These are phyloP conservation scores for Acronicta leporina DNA, from an alignment of 2,888 invertebrate genomes.

Conservation along the genomic window DNA sequence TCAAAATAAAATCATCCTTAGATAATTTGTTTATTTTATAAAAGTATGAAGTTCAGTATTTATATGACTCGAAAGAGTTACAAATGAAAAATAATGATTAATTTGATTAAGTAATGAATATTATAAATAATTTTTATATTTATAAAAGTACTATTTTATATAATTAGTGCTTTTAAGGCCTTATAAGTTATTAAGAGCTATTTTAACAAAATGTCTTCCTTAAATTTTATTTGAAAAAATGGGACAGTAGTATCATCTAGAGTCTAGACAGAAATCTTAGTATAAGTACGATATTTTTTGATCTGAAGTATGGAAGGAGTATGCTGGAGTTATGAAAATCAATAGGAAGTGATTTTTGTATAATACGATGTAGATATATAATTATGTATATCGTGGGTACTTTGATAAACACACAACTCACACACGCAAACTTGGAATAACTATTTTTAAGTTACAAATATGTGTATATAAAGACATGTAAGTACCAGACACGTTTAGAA, in stretches of 20 bases:
- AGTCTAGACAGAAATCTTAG: slow-evolving; percentile 25
- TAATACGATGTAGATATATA: background rate
- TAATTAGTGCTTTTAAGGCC: too few species aligned
- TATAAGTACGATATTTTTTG: slow-evolving; percentile 55
- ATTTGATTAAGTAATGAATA: too few species aligned
- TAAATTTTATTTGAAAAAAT: slow-evolving; percentile 4
- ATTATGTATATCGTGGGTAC: background rate
- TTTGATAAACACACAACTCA: background rate
- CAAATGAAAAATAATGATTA: too few species aligned
- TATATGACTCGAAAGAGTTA: too few species aligned
- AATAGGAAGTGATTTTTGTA: background rate
- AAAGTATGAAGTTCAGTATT: too few species aligned
- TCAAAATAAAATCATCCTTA: too few species aligned
- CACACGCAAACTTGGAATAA: too few species aligned
- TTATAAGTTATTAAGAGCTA: background rate
- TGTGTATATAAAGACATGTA: too few species aligned
- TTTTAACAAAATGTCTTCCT: slow-evolving; percentile 44
- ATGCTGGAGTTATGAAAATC: slow-evolving; percentile 39
- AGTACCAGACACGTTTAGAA: too few species aligned
- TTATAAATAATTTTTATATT: too few species aligned
- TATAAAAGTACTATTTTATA: too few species aligned
- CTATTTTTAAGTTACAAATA: background rate
- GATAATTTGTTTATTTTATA: too few species aligned
- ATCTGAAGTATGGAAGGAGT: slow-evolving; percentile 31
- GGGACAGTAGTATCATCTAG: slow-evolving; percentile 20